A percentile compares a stretch with the other conserved stretches of the same genome.
Evolutionary conservation across 2,888 invertebrate genomes (phyloP).

Genomic region (Argyresthia albistria): DNA sequence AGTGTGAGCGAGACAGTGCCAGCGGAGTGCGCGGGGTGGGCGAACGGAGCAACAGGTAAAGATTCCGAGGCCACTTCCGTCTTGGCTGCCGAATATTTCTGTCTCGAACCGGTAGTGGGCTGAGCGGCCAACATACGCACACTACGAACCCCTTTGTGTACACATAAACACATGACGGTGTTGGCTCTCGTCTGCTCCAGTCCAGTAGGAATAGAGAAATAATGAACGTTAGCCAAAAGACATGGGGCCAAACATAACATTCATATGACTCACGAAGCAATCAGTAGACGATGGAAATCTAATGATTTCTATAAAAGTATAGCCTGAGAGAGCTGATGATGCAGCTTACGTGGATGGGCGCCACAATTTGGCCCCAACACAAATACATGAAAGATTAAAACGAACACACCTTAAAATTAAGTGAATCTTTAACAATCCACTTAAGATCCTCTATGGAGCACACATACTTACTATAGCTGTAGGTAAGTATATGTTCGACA

Average conservation of each 20-base stretch:
- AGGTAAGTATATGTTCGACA: neutral
- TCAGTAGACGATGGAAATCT: neutral
- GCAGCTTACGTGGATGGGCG: no score
- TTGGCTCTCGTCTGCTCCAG: slow-evolving; percentile 23
- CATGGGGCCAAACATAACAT: neutral
- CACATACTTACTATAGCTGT: neutral
- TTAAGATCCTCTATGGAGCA: neutral
- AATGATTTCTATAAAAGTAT: neutral
- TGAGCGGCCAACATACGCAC: slow-evolving; percentile 56
- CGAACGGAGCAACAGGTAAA: slow-evolving; percentile 73
- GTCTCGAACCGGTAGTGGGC: slow-evolving; percentile 72
- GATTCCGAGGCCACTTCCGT: slow-evolving; percentile 74
- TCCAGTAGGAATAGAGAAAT: slow-evolving; percentile 12
- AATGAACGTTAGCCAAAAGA: slow-evolving; percentile 17
- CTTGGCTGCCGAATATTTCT: slow-evolving; percentile 73
- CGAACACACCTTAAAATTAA: no score
- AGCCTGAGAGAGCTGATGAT: no score
- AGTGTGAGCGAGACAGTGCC: slow-evolving; percentile 42
- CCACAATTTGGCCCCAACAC: no score
- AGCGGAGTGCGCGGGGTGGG: slow-evolving; percentile 48
- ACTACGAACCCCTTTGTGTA: slow-evolving; percentile 11
- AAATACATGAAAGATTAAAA: no score
- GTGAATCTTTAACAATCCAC: no score
- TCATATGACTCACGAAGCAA: neutral
- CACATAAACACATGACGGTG: slow-evolving; percentile 23